Conservation (phyloP, 2,113 vertebrate species). For the Neomonachus schauinslandi region DNA sequence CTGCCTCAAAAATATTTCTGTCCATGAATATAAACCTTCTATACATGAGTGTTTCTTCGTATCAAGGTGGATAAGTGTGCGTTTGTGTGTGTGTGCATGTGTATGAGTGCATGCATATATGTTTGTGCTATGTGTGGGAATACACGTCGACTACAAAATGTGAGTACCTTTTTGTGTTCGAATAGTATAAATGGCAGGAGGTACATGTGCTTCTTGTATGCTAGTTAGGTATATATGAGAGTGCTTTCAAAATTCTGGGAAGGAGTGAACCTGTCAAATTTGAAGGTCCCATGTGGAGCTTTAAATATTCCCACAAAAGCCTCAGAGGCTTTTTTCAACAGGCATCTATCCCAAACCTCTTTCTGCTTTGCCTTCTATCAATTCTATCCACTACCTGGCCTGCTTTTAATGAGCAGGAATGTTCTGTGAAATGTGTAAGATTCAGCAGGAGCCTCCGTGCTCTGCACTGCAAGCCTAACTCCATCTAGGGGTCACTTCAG, state of each 20-base stretch:
- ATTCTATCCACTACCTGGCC: too few relatives aligned
- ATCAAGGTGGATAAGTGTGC: neutral
- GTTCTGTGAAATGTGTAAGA: neutral
- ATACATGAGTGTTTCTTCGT: neutral
- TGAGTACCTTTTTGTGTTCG: neutral
- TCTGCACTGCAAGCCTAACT: neutral
- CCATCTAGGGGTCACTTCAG: neutral
- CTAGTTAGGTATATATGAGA: neutral
- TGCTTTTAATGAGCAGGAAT: neutral
- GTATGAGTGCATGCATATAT: neutral
- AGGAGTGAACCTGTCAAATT: neutral
- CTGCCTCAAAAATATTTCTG: neutral
- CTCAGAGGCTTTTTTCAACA: neutral
- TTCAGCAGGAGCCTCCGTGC: neutral
- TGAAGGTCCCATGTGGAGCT: neutral
- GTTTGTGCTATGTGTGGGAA: neutral
- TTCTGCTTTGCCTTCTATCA: neutral
- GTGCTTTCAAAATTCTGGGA: neutral
- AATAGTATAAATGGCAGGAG: neutral
- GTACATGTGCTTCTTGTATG: neutral
- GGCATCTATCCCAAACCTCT: neutral
- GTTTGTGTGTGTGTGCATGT: neutral
- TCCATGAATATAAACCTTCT: neutral
- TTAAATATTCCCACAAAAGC: neutral
- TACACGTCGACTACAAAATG: neutral